Conservation (phyloP, 2,888 invertebrate species). For the Hyalella azteca region DNA sequence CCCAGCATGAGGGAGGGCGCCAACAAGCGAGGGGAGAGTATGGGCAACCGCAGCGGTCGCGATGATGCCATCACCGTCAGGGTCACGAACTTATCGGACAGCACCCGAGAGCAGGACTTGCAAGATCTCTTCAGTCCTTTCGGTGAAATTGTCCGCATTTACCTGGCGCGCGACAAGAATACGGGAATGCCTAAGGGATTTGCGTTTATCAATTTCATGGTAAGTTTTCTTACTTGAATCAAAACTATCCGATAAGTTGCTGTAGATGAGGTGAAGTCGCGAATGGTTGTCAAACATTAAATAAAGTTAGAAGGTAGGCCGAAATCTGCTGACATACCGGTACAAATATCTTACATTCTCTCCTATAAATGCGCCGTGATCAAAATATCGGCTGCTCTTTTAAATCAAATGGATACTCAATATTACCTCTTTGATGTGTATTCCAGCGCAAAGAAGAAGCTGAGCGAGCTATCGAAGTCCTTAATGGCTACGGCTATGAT, state of each 20-base stretch:
- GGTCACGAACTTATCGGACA: slow-evolving; percentile 96
- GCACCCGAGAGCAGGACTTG: slow-evolving; percentile 88
- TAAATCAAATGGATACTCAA: background rate
- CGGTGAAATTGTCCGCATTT: slow-evolving; percentile 91
- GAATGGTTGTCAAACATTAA: too few relatives aligned
- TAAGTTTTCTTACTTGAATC: background rate
- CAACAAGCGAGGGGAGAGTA: slow-evolving; percentile 69
- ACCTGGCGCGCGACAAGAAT: slow-evolving; percentile 86
- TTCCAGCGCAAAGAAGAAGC: slow-evolving; percentile 88
- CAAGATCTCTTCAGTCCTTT: slow-evolving; percentile 94
- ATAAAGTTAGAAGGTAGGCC: too few relatives aligned
- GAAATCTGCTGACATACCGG: too few relatives aligned
- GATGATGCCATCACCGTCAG: slow-evolving; percentile 89
- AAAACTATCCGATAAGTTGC: too few relatives aligned
- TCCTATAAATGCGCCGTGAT: too few relatives aligned
- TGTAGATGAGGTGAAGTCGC: too few relatives aligned
- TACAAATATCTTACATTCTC: too few relatives aligned
- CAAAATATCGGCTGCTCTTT: background rate
- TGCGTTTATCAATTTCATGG: slow-evolving; percentile 58
- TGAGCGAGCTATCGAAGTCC: slow-evolving; percentile 83
- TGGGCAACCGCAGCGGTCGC: slow-evolving; percentile 68
- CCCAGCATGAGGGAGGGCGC: slow-evolving; percentile 86
- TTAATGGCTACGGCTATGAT: slow-evolving; percentile 95
- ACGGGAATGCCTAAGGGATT: slow-evolving; percentile 66
- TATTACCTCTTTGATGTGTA: background rate